Evolutionary conservation across 1,140 invertebrate genomes (phyloP), one percentile per base, ranked within the genome.

Genomic region (Leptoteleia sp.): DNA sequence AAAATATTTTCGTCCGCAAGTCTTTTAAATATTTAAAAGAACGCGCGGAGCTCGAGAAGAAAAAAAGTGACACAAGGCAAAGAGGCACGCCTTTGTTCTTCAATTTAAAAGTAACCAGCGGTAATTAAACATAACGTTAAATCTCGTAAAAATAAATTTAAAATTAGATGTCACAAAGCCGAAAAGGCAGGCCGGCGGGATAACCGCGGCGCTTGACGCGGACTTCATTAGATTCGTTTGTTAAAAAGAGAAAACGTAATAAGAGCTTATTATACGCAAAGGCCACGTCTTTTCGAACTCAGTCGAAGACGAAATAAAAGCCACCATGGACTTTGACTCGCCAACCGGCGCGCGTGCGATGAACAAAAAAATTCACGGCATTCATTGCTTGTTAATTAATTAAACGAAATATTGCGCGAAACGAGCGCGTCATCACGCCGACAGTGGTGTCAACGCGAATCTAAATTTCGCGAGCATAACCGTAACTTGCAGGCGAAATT

Each of bases 71-170:
- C 43, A 9, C 33, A 37, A 70, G 17, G 29, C 4, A 31, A 29
- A 42, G 6, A 16, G 16, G 15, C 15, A 25, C 9, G 12, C 15
- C 50, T 64, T 73, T 73, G 70, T 73, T 48, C 19, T 27, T 22
- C 29, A 64, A 73, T 57, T 73, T 42, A 40, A 64, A 64, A 48
- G 29, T 50, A 64, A 22, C 48, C 47, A 17, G 29, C 27, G 42
- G 17, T 65, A 75, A 75, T 75, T 75, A 75, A 61, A 65, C 33
- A 64, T 55, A 50, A 64, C 16, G 16, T 13, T 13, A 70, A 48
- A 64, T 64, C 48, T 48, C n/a, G 47, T 72, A 29, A 57, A 64
- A 64, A 64, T 48, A 45, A 35, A 75, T 59, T 50, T 65, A 52
- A 75, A 75, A 75, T 65, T 75, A 75, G 50, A 59, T 59, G 59